Evolutionary conservation across 2,797 vertebrate species (phyloP).

Genomic region (Tarsius wallacei): DNA sequence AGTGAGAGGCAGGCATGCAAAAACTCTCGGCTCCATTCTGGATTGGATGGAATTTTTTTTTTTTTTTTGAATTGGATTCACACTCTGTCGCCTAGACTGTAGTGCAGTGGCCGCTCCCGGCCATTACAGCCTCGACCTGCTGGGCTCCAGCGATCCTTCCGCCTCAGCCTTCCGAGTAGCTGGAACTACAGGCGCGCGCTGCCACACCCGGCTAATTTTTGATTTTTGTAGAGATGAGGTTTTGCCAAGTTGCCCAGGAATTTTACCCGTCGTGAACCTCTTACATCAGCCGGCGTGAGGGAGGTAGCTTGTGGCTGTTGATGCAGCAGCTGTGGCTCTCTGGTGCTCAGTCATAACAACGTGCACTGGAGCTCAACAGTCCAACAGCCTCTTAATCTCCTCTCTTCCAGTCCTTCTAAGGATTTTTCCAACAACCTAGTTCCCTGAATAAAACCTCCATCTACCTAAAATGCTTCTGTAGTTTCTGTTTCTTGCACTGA

Average conservation of each 20-base stretch:
- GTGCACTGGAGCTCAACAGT: neutral
- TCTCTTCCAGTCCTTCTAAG: neutral
- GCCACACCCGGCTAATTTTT: too few species aligned
- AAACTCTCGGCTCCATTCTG: neutral
- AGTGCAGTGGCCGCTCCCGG: too few species aligned
- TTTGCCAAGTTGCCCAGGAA: too few species aligned
- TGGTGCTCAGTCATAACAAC: fast-evolving
- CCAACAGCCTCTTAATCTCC: neutral
- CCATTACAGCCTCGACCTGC: too few species aligned
- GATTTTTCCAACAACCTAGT: neutral
- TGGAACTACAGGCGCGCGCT: too few species aligned
- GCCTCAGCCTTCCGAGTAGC: too few species aligned
- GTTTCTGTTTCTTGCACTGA: neutral
- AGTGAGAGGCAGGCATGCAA: fast-evolving
- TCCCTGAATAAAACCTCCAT: neutral
- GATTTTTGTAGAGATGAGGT: too few species aligned
- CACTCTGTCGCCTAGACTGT: too few species aligned
- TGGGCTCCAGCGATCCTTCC: too few species aligned
- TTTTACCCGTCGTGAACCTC: neutral
- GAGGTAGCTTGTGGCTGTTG: neutral
- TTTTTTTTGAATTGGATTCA: too few species aligned
- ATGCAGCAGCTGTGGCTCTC: too few species aligned
- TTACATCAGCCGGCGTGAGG: neutral
- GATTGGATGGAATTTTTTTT: neutral
- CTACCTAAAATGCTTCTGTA: neutral